Conservation (phyloP, 1,140 invertebrate species). For the Drosophila nannoptera region DNA sequence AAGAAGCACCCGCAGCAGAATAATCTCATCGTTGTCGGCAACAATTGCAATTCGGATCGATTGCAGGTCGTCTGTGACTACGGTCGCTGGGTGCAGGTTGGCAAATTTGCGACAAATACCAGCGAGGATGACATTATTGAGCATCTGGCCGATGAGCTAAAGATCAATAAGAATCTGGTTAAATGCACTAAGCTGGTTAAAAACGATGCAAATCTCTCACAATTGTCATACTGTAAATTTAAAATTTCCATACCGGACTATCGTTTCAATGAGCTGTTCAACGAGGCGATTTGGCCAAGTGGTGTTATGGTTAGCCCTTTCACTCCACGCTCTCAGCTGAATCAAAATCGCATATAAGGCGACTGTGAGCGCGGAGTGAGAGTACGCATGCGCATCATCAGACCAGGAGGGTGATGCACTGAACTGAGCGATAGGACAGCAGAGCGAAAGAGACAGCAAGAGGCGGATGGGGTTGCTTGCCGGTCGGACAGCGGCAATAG, state of each 20-base stretch:
- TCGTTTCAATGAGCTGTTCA: constrained; percentile 78
- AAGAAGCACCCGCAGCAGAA: constrained; percentile 75
- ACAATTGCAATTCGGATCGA: constrained; percentile 78
- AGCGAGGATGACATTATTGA: constrained; percentile 77
- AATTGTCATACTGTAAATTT: constrained; percentile 76
- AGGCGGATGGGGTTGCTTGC: constrained; percentile 54
- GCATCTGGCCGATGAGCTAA: constrained; percentile 72
- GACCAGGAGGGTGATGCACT: constrained; percentile 18
- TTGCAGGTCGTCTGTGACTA: constrained; percentile 77
- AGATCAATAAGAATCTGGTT: constrained; percentile 76
- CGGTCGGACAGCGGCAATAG: constrained; percentile 36
- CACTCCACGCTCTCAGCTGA: constrained; percentile 74
- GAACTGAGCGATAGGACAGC: constrained; percentile 3
- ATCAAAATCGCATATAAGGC: constrained; percentile 76
- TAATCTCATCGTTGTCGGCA: constrained; percentile 75
- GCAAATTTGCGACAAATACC: constrained; percentile 75
- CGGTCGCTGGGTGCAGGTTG: constrained; percentile 76
- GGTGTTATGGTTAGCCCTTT: constrained; percentile 78
- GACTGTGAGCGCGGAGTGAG: constrained; percentile 12
- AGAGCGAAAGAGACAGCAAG: constrained; percentile 3
- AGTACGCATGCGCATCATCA: constrained; percentile 25
- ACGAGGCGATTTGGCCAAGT: constrained; percentile 78
- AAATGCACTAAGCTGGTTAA: constrained; percentile 77
- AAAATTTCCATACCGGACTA: constrained; percentile 78
- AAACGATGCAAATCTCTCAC: constrained; percentile 76